Percentiles rank a stretch among this genome's conserved stretches.
Conservation (phyloP, 1,140 invertebrate genomes). For the Neomicropteryx cornuta region DNA sequence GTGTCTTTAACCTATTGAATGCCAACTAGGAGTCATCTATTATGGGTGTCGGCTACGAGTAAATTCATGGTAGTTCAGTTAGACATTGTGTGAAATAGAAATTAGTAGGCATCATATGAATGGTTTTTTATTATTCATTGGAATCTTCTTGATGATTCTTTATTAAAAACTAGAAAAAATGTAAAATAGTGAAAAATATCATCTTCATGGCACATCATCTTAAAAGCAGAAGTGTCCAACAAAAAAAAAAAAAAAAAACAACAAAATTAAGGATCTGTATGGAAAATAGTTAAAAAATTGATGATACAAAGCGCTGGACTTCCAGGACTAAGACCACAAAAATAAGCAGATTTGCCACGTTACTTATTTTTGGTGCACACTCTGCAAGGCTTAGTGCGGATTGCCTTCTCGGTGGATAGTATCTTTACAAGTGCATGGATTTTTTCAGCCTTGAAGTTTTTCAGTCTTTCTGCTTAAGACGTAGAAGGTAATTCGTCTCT, state of each 20-base stretch:
- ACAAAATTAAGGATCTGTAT: neutral
- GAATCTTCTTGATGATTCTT: no score
- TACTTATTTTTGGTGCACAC: neutral
- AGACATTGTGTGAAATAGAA: no score
- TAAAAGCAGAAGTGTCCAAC: slow-evolving; percentile 4
- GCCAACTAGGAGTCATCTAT: no score
- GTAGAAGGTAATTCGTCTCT: neutral
- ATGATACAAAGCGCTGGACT: neutral
- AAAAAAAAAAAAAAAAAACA: slow-evolving; percentile 4
- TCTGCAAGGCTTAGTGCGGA: neutral
- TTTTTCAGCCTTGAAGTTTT: neutral
- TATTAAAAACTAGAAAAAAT: no score
- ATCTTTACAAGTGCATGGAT: neutral
- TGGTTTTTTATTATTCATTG: no score
- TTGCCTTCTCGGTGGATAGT: neutral
- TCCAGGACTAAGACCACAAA: neutral
- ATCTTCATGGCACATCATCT: neutral
- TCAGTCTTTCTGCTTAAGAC: neutral
- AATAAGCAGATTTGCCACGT: neutral
- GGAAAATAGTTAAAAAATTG: neutral
- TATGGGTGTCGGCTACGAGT: no score
- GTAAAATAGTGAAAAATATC: neutral
- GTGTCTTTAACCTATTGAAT: no score
- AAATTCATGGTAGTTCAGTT: no score
- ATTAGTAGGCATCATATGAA: no score